Percentiles rank a stretch among this genome's conserved stretches.
These are phyloP conservation scores for Zhuqinia jingwanae DNA, from an alignment of 2,888 invertebrate genomes.

Conservation along the genomic window DNA sequence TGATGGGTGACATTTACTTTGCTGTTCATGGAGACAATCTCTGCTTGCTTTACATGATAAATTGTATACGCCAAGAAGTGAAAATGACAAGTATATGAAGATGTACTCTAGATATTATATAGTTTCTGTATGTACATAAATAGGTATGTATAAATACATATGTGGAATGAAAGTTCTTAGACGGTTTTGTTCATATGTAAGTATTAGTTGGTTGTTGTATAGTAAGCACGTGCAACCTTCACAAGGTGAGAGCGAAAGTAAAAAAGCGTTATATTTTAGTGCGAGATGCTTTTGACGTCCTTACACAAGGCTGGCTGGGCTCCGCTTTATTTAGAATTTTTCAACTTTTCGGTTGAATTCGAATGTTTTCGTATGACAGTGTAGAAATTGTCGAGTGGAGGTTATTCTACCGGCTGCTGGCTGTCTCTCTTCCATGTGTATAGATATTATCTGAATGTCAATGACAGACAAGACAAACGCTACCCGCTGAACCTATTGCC, in stretches of 20 bases:
- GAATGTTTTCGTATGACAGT: constrained; percentile 19
- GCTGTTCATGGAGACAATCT: too few species aligned
- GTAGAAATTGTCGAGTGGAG: constrained; percentile 2
- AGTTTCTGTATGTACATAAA: too few species aligned
- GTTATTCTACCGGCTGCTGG: constrained; percentile 29
- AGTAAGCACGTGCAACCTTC: constrained; percentile 78
- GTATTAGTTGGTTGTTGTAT: constrained; percentile 39
- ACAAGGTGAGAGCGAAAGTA: constrained; percentile 72
- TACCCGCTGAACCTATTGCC: not conserved
- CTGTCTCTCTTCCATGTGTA: constrained; percentile 17
- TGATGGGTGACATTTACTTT: too few species aligned
- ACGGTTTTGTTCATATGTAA: too few species aligned
- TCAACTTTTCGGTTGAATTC: constrained; percentile 39
- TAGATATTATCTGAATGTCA: not conserved
- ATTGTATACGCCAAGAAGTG: too few species aligned
- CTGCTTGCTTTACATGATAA: too few species aligned
- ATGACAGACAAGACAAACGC: not conserved
- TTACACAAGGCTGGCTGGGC: constrained; percentile 73
- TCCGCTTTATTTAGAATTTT: constrained; percentile 62
- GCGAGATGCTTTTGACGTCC: constrained; percentile 72
- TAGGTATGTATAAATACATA: too few species aligned
- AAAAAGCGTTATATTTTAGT: constrained; percentile 1
- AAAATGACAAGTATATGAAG: too few species aligned
- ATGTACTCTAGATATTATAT: too few species aligned
- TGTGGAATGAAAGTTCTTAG: too few species aligned